phyloP scores from a whole-genome alignment of 2,888 invertebrate species.

The Hirtodrosophila trivittata region DNA sequence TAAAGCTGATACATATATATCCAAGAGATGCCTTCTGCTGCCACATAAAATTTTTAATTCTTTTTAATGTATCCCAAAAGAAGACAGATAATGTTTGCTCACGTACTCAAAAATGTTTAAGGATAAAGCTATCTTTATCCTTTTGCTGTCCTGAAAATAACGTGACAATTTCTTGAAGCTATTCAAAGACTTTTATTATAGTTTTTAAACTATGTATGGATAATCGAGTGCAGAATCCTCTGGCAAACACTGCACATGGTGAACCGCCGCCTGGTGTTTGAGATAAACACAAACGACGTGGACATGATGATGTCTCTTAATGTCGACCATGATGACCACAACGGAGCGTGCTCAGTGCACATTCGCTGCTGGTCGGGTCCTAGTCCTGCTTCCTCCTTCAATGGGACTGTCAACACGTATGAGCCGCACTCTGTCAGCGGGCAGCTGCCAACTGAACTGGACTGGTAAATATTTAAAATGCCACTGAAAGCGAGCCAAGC shows the following conservation, averaged over 20 bases:
- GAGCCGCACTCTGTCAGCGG: conserved; percentile 5
- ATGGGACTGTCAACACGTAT: conserved; percentile 51
- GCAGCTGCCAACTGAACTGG: conserved; percentile 4
- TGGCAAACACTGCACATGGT: conserved; percentile 30
- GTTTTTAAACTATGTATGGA: background rate
- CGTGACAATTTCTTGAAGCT: no score
- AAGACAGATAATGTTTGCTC: no score
- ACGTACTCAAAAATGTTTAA: no score
- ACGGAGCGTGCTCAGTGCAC: conserved; percentile 8
- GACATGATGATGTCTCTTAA: conserved; percentile 16
- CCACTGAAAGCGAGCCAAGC: conserved; percentile 32
- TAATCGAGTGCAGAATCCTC: conserved; percentile 36
- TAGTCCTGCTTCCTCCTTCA: conserved; percentile 12
- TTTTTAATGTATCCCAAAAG: no score
- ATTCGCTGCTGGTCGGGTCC: conserved; percentile 1
- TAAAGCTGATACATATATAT: no score
- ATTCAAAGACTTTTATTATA: no score
- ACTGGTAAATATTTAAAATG: conserved; percentile 71
- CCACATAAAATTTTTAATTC: no score
- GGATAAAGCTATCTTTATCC: no score
- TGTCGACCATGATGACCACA: conserved; percentile 54
- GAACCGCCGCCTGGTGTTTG: conserved; percentile 1
- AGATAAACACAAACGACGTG: conserved; percentile 13
- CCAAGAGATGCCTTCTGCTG: no score
- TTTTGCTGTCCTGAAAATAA: no score